These are phyloP conservation scores for Pelochelys cantorii DNA, from an alignment of 2,797 vertebrate species.

Conservation along the genomic window DNA sequence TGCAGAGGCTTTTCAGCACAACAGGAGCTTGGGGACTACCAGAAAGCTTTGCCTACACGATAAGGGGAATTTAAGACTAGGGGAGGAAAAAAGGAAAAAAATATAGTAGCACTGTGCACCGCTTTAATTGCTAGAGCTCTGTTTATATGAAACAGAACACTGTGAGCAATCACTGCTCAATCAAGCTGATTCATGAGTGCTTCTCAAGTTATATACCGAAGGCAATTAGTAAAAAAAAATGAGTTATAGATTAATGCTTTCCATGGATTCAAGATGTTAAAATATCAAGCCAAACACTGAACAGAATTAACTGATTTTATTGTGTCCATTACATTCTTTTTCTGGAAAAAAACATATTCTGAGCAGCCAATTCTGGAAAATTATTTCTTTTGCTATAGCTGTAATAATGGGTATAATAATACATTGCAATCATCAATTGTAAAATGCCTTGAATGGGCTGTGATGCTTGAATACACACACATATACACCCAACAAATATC, in stretches of 20 bases:
- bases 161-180: background rate
- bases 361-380: background rate
- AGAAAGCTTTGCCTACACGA: background rate
- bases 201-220: slow-evolving; percentile 59
- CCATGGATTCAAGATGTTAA: slow-evolving; percentile 32
- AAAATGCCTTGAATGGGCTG: background rate
- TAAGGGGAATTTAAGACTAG: slow-evolving; percentile 21
- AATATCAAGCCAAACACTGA: slow-evolving; percentile 14
- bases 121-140: slow-evolving; percentile 24
- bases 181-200: slow-evolving; percentile 26
- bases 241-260: slow-evolving; percentile 35
- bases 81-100: background rate
- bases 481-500: background rate
- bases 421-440: background rate
- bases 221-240: slow-evolving; percentile 62
- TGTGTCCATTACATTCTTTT: background rate
- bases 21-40: background rate
- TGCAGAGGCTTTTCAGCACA: background rate
- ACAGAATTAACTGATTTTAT: slow-evolving; percentile 3
- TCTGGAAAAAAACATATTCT: background rate
- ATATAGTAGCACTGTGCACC: background rate
- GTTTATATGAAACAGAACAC: slow-evolving; percentile 46
- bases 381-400: fast-evolving
- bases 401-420: background rate
- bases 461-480: background rate